Evolutionary conservation across 2,113 vertebrate genomes (phyloP).

Genomic region (Barbus barbus): DNA sequence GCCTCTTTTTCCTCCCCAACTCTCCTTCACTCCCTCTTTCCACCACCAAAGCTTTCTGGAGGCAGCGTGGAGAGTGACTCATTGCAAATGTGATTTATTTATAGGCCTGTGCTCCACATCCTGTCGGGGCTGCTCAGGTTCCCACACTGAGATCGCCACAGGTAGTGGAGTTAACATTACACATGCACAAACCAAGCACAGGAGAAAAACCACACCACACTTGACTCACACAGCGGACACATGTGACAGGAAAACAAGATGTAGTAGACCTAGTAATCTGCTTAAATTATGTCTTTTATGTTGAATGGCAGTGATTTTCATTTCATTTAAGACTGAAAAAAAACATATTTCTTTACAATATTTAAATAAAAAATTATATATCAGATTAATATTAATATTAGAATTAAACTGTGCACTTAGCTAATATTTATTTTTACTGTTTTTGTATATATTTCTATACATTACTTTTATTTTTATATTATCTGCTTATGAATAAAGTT

Average conservation of each 20-base stretch:
- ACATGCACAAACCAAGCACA: constrained; percentile 9
- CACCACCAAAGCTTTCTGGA: constrained; percentile 28
- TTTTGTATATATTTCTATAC: too few species aligned
- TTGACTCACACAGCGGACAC: not conserved
- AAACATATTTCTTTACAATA: too few species aligned
- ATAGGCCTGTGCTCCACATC: constrained; percentile 36
- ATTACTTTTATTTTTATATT: not conserved
- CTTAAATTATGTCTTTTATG: not conserved
- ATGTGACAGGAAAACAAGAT: not conserved
- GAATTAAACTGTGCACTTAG: too few species aligned
- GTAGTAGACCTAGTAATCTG: not conserved
- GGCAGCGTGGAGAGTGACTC: constrained; percentile 40
- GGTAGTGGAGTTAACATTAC: constrained; percentile 37
- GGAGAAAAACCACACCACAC: not conserved
- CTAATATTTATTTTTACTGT: too few species aligned
- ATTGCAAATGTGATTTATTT: constrained; percentile 52
- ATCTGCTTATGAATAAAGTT: not conserved
- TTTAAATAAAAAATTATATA: too few species aligned
- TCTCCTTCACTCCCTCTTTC: constrained; percentile 29
- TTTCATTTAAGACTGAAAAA: too few species aligned
- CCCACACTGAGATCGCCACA: constrained; percentile 45
- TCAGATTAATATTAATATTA: too few species aligned
- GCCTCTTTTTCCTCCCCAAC: not conserved
- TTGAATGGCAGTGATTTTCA: not conserved
- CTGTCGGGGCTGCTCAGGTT: constrained; percentile 40